Evolutionary conservation across 2,797 vertebrate genomes (phyloP).

Genomic region (Bryconaethiops microstoma): DNA sequence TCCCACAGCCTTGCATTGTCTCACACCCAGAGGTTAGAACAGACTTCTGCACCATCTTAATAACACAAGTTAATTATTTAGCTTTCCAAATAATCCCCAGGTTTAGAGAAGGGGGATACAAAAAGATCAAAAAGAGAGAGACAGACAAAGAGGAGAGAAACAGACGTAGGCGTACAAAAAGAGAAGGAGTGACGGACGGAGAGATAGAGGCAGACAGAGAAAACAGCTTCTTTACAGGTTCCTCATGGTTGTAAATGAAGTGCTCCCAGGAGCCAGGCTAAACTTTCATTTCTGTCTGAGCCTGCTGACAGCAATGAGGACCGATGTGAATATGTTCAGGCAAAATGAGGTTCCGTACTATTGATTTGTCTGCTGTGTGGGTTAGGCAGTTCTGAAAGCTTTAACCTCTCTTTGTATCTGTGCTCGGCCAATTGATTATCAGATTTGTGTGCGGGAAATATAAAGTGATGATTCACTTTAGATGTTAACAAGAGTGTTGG

Average conservation of each 20-base stretch:
- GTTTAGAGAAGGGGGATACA: constrained; percentile 31
- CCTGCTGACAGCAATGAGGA: not conserved
- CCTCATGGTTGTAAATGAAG: not conserved
- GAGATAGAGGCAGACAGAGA: not conserved
- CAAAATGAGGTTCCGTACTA: constrained; percentile 2
- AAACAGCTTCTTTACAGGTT: not conserved
- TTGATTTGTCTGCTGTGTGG: not conserved
- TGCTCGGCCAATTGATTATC: constrained; percentile 21
- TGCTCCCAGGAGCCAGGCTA: constrained; percentile 7
- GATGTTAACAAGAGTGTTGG: not conserved
- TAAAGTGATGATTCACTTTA: constrained; percentile 20
- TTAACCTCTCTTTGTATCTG: not conserved
- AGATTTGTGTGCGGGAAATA: constrained; percentile 2
- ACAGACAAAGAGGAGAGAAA: too few relatives aligned
- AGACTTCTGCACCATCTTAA: not conserved
- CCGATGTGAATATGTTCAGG: not conserved
- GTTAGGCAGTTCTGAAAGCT: not conserved
- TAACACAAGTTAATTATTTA: constrained; percentile 12
- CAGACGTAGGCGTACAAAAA: too few relatives aligned
- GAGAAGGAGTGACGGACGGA: too few relatives aligned
- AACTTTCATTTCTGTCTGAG: not conserved
- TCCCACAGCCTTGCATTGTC: too few relatives aligned
- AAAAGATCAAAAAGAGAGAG: too few relatives aligned
- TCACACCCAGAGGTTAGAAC: not conserved
- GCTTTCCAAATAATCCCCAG: constrained; percentile 10